phyloP scores from a whole-genome alignment of 2,113 vertebrate genomes.

The Lamprologus callipterus region DNA sequence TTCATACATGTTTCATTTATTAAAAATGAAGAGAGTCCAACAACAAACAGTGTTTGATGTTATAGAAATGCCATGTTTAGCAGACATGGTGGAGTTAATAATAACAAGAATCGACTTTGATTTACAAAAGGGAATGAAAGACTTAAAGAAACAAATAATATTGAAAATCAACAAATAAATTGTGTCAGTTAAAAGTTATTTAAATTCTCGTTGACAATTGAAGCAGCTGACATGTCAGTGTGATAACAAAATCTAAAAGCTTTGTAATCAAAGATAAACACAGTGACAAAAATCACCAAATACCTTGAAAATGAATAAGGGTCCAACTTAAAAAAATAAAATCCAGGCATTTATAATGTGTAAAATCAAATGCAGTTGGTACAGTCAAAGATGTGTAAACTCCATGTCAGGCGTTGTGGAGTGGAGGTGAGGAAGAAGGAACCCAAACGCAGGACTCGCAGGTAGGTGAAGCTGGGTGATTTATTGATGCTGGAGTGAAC shows the following conservation, averaged over 20 bases:
- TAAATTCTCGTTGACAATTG: background rate
- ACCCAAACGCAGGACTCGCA: too few species aligned
- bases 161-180: background rate
- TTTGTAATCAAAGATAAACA: background rate
- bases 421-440: too few species aligned
- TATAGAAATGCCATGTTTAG: background rate
- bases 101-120: background rate
- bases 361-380: background rate
- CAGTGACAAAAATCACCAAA: background rate
- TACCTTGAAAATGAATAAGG: background rate
- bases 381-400: background rate
- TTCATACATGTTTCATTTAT: background rate
- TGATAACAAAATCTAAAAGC: background rate
- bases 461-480: too few species aligned
- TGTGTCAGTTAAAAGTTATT: background rate
- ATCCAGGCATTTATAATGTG: rapidly evolving
- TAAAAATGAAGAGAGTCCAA: background rate
- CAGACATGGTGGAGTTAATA: background rate
- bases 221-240: background rate
- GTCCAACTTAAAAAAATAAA: background rate
- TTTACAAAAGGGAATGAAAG: background rate
- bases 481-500: too few species aligned
- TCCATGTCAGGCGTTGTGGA: too few species aligned
- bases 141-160: background rate
- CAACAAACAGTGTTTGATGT: background rate